A percentile compares a stretch with the other conserved stretches of the same genome.
These are phyloP conservation scores for Orientallactaga sibirica DNA, from an alignment of 2,797 vertebrate genomes.

Conservation along the genomic window DNA sequence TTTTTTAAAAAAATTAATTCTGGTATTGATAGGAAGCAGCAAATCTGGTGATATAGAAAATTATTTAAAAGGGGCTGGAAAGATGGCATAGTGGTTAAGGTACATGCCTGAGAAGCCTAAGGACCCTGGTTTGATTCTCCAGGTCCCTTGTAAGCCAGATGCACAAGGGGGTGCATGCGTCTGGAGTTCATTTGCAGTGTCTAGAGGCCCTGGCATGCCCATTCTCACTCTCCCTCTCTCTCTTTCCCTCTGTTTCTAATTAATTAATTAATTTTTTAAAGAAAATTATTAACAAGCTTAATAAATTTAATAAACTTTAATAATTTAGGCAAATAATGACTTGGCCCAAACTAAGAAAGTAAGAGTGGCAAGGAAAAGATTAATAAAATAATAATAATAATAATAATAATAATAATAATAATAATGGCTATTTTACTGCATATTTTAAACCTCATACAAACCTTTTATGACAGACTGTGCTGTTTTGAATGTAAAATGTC, in stretches of 20 bases:
- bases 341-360: background rate
- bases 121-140: too few species aligned
- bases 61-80: too few species aligned
- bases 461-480: background rate
- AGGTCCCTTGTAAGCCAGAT: too few species aligned
- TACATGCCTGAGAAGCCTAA: too few species aligned
- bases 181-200: too few species aligned
- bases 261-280: too few species aligned
- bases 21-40: background rate
- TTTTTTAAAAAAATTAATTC: slow-evolving; percentile 2
- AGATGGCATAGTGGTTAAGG: too few species aligned
- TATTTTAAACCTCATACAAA: background rate
- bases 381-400: background rate
- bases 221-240: too few species aligned
- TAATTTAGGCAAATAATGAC: background rate
- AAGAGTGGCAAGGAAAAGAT: background rate
- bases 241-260: background rate
- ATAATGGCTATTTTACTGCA: background rate
- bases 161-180: too few species aligned
- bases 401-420: background rate
- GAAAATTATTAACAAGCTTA: too few species aligned
- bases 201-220: too few species aligned
- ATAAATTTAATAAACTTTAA: background rate
- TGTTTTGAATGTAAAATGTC: too few species aligned
- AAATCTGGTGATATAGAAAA: background rate